Evolutionary conservation across 2,113 vertebrate species (phyloP).

Genomic region (Tinamus guttatus): DNA sequence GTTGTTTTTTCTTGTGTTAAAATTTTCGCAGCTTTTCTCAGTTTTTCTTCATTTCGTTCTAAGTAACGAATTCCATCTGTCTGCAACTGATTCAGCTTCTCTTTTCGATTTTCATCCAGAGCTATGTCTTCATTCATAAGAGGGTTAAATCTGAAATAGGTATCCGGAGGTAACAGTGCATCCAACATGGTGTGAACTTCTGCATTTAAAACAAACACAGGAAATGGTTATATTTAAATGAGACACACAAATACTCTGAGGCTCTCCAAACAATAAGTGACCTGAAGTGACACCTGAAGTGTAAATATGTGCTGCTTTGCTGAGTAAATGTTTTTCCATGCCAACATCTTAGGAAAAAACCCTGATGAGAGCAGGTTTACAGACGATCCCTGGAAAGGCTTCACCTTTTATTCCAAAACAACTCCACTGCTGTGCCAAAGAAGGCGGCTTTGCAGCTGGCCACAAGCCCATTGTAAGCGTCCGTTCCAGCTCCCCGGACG

Average conservation of each 20-base stretch:
- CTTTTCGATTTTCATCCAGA: slow-evolving; percentile 92
- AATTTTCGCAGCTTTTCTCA: slow-evolving; percentile 86
- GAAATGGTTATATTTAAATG: not conserved
- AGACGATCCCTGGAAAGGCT: not conserved
- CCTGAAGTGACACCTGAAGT: not conserved
- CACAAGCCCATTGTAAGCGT: not conserved
- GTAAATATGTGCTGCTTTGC: not conserved
- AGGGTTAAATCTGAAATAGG: slow-evolving; percentile 97
- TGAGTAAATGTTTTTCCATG: not conserved
- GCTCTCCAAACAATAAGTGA: not conserved
- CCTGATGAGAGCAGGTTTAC: not conserved
- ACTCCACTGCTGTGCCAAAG: not conserved
- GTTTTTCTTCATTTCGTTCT: slow-evolving; percentile 92
- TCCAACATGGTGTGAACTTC: slow-evolving; percentile 96
- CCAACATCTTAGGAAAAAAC: not conserved
- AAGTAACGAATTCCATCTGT: slow-evolving; percentile 88
- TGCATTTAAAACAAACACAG: slow-evolving; percentile 68
- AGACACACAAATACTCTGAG: not conserved
- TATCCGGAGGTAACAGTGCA: slow-evolving; percentile 88
- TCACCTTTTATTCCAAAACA: not conserved
- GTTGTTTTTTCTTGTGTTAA: slow-evolving; percentile 87
- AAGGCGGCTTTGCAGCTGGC: not conserved
- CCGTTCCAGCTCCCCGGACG: not conserved
- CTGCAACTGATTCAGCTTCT: slow-evolving; percentile 89
- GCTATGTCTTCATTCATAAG: slow-evolving; percentile 90